Evolutionary conservation across 2,888 invertebrate genomes (phyloP).

Genomic region (Chrysolina haemoptera): DNA sequence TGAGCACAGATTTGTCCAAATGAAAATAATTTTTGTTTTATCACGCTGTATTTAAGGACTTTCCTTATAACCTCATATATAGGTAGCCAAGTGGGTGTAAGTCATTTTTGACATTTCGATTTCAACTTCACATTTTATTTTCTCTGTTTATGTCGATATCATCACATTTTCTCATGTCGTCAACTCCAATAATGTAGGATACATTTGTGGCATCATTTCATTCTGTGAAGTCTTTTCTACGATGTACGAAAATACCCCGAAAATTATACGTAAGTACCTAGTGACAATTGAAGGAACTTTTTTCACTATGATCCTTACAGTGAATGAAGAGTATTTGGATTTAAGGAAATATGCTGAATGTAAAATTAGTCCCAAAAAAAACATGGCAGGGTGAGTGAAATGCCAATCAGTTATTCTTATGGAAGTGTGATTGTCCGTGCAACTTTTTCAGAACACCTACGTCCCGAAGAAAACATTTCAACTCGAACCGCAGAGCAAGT

Average conservation of each 20-base stretch:
- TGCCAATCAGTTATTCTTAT: neutral
- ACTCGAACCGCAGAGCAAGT: constrained; percentile 25
- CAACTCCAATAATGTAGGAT: constrained; percentile 15
- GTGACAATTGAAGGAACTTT: neutral
- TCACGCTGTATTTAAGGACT: neutral
- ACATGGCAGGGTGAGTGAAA: constrained; percentile 34
- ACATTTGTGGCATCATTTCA: neutral
- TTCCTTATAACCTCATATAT: neutral
- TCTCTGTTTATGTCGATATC: neutral
- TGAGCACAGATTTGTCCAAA: no score
- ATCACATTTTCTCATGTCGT: constrained; percentile 7
- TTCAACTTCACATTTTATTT: constrained; percentile 15
- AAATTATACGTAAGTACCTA: constrained; percentile 46
- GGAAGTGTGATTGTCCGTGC: neutral
- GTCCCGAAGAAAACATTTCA: constrained; percentile 30
- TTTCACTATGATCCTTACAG: constrained; percentile 40
- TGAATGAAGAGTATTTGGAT: constrained; percentile 53
- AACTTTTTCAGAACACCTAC: constrained; percentile 30
- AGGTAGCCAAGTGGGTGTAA: neutral
- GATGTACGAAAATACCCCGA: constrained; percentile 32
- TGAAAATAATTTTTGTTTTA: no score
- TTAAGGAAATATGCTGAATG: constrained; percentile 42
- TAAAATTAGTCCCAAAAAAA: constrained; percentile 34
- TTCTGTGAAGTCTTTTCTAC: neutral
- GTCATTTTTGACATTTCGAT: constrained; percentile 2